Conservation (phyloP, 1,140 invertebrate genomes). For the Lamellibrachia luymesi region DNA sequence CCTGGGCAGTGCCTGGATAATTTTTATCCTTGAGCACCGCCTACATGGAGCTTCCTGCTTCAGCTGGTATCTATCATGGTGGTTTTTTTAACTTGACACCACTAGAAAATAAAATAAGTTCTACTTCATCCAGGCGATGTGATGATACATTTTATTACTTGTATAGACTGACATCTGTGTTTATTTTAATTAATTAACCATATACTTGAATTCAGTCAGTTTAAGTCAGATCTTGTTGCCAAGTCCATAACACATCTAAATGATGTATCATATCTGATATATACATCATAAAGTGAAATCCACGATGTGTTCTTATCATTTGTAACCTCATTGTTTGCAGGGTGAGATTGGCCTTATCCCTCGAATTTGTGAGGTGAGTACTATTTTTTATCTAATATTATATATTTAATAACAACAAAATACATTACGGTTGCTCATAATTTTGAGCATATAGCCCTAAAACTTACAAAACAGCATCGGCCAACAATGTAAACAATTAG, state of each 20-base stretch:
- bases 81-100: neutral
- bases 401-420: neutral
- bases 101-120: neutral
- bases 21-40: neutral
- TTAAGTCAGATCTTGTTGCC: no score
- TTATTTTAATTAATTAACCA: no score
- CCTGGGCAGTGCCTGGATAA: neutral
- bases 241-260: no score
- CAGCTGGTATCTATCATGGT: neutral
- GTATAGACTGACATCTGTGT: no score
- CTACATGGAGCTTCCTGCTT: neutral
- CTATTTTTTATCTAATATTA: neutral
- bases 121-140: neutral
- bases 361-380: slow-evolving; percentile 62
- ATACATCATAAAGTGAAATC: neutral
- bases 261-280: neutral
- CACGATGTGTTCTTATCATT: neutral
- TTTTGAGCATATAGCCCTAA: neutral
- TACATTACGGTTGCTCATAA: neutral
- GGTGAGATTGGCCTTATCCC: slow-evolving; percentile 82
- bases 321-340: slow-evolving; percentile 57
- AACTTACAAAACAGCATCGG: neutral
- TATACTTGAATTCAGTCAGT: no score
- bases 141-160: neutral
- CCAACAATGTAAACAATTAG: neutral